A percentile compares a stretch with the other conserved stretches of the same genome.
Evolutionary conservation across 2,797 vertebrate genomes (phyloP).

Genomic region (Hozukius guyotensis): DNA sequence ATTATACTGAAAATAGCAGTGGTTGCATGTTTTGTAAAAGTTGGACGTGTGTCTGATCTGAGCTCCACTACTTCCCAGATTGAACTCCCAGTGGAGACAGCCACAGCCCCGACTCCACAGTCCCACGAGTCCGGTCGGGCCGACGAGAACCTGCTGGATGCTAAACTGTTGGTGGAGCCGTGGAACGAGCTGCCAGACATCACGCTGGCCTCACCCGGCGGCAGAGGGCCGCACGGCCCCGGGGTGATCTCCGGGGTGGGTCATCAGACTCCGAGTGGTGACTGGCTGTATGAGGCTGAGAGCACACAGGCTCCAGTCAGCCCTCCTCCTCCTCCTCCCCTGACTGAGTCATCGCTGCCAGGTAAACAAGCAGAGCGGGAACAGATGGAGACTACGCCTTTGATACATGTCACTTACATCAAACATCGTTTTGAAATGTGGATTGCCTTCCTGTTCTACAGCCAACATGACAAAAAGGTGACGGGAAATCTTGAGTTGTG

Average conservation of each 20-base stretch:
- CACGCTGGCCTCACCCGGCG: constrained; percentile 1
- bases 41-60: not conserved
- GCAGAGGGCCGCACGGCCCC: not conserved
- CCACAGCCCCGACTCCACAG: not conserved
- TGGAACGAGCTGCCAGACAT: constrained; percentile 22
- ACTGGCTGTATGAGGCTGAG: constrained; percentile 30
- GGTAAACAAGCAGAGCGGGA: constrained; percentile 41
- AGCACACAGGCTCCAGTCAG: constrained; percentile 27
- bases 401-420: not conserved
- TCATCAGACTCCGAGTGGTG: constrained; percentile 27
- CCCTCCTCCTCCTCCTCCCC: constrained; percentile 19
- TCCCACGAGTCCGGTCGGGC: not conserved
- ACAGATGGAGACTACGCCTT: not conserved
- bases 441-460: not conserved
- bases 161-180: constrained; percentile 19
- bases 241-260: constrained; percentile 29
- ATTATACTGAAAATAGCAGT: not conserved
- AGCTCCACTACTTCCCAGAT: constrained; percentile 34
- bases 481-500: not conserved
- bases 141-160: constrained; percentile 28
- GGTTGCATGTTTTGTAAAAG: not conserved
- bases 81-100: constrained; percentile 28
- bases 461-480: not conserved
- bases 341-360: constrained; percentile 19
- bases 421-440: too few species aligned